phyloP scores from a whole-genome alignment of 2,113 vertebrate species.

The Lycaon pictus region DNA sequence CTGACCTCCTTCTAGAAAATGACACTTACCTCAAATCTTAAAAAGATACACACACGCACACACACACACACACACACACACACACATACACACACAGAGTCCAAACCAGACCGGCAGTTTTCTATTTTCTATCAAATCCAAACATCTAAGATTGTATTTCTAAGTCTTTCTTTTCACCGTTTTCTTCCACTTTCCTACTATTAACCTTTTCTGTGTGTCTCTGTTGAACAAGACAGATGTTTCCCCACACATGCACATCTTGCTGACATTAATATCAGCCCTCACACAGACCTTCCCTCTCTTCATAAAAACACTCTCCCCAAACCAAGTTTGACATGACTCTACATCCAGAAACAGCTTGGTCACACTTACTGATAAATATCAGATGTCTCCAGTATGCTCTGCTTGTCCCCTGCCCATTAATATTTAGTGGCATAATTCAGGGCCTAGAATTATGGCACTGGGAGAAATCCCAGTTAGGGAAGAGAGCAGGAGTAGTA shows the following conservation, averaged over 20 bases:
- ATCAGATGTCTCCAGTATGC: neutral
- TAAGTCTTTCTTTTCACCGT: neutral
- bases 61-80: neutral
- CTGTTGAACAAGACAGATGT: neutral
- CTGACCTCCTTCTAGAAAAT: slow-evolving; percentile 80
- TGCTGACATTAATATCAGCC: neutral
- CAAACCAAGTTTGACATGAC: neutral
- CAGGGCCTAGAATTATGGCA: neutral
- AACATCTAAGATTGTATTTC: neutral
- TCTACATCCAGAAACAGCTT: neutral
- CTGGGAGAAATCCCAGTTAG: neutral
- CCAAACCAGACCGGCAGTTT: neutral
- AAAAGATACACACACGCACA: too few species aligned
- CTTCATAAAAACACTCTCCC: neutral
- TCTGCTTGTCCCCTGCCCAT: neutral
- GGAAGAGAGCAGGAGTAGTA: neutral
- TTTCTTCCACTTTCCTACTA: neutral
- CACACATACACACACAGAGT: neutral
- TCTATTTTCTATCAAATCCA: neutral
- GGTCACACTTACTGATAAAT: neutral
- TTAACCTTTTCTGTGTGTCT: neutral
- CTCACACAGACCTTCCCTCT: neutral
- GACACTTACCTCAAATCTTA: slow-evolving; percentile 54
- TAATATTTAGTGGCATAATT: neutral
- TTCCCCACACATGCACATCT: neutral